Conservation (phyloP, 2,888 invertebrate species). For the Dryobotodes eremita region DNA sequence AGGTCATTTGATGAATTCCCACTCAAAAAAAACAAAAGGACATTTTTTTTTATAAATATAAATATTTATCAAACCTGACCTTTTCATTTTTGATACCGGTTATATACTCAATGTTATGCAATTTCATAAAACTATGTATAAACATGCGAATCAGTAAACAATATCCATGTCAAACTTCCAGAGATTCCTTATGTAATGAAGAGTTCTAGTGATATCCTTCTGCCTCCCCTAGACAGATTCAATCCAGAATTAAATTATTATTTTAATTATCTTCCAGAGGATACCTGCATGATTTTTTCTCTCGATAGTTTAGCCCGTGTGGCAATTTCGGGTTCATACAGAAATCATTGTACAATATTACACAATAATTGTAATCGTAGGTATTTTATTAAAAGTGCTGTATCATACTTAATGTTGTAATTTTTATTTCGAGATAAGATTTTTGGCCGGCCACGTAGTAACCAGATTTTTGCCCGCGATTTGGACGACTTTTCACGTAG, state of each 20-base stretch:
- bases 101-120: not conserved
- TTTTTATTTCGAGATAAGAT: not conserved
- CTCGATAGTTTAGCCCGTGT: too few species aligned
- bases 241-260: not conserved
- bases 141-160: not conserved
- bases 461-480: too few species aligned
- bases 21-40: too few species aligned
- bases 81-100: not conserved
- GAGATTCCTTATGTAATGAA: not conserved
- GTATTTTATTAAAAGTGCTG: not conserved
- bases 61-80: slow-evolving; percentile 1
- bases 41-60: too few species aligned
- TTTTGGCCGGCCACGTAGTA: too few species aligned
- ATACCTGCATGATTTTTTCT: not conserved
- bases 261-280: not conserved
- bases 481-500: not conserved
- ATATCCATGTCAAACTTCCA: not conserved
- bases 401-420: not conserved
- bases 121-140: not conserved
- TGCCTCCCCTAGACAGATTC: not conserved
- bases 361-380: not conserved
- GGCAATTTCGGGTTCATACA: not conserved
- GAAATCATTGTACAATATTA: slow-evolving; percentile 16
- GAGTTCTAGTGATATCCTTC: not conserved
- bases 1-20: too few species aligned